These are phyloP conservation scores for Manis javanica DNA, from an alignment of 2,797 vertebrate species.

Conservation along the genomic window DNA sequence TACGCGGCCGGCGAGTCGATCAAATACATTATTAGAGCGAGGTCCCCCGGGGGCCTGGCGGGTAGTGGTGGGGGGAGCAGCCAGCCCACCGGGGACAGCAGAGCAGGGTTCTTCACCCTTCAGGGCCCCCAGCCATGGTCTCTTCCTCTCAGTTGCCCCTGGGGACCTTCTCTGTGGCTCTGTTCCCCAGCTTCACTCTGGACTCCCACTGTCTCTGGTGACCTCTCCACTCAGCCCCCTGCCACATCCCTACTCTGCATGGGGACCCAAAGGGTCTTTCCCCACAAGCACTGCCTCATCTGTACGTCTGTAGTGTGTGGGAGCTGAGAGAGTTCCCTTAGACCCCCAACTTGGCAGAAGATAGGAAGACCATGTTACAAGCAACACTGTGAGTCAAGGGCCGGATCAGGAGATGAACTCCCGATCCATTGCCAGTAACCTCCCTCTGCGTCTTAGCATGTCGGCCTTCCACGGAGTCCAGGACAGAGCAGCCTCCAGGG, in stretches of 20 bases:
- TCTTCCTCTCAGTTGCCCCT: constrained; percentile 80
- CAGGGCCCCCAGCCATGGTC: constrained; percentile 46
- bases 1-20: constrained; percentile 92
- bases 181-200: not conserved
- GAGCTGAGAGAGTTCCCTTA: not conserved
- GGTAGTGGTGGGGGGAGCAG: constrained; percentile 79
- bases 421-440: not conserved
- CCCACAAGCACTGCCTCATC: not conserved
- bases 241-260: not conserved
- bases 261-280: not conserved
- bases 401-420: not conserved
- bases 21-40: constrained; percentile 97
- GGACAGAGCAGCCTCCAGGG: not conserved
- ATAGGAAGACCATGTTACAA: not conserved
- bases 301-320: not conserved
- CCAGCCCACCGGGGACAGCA: constrained; percentile 77
- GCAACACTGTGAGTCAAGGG: not conserved
- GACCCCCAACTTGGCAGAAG: not conserved
- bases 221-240: not conserved
- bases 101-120: constrained; percentile 66
- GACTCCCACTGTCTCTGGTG: not conserved
- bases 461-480: not conserved
- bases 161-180: constrained; percentile 76
- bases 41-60: constrained; percentile 89
- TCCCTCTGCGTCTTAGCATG: not conserved